A percentile compares a stretch with the other conserved stretches of the same genome.
phyloP scores from a whole-genome alignment of 2,113 vertebrate genomes.

The Megatriorchis doriae region DNA sequence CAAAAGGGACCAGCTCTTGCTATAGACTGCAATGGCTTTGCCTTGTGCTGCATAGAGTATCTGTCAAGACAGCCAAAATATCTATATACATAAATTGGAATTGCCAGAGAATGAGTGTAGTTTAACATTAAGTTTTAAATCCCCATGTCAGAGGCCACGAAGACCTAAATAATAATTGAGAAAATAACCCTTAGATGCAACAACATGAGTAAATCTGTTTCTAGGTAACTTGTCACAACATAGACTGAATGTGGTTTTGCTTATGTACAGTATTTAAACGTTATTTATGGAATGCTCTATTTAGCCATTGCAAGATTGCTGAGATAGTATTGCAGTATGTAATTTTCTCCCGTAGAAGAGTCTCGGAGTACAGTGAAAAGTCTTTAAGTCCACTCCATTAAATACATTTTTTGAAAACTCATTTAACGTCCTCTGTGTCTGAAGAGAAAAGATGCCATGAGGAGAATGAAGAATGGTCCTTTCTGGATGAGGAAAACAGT shows the following conservation, averaged over 20 bases:
- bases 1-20: slow-evolving; percentile 80
- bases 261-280: neutral
- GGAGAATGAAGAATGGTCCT: neutral
- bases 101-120: neutral
- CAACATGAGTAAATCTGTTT: neutral
- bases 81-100: neutral
- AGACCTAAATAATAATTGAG: neutral
- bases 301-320: neutral
- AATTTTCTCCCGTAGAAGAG: neutral
- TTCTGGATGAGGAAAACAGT: neutral
- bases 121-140: neutral
- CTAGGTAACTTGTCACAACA: neutral
- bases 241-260: neutral
- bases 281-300: neutral
- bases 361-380: neutral
- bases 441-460: neutral
- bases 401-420: neutral
- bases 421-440: neutral
- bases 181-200: neutral
- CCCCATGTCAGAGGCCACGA: neutral
- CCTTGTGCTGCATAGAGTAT: neutral
- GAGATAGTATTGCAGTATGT: neutral
- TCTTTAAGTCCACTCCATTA: neutral
- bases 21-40: slow-evolving; percentile 28
- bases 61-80: neutral